Evolutionary conservation across 2,888 invertebrate genomes (phyloP).

Genomic region (Tetragnatha montana): DNA sequence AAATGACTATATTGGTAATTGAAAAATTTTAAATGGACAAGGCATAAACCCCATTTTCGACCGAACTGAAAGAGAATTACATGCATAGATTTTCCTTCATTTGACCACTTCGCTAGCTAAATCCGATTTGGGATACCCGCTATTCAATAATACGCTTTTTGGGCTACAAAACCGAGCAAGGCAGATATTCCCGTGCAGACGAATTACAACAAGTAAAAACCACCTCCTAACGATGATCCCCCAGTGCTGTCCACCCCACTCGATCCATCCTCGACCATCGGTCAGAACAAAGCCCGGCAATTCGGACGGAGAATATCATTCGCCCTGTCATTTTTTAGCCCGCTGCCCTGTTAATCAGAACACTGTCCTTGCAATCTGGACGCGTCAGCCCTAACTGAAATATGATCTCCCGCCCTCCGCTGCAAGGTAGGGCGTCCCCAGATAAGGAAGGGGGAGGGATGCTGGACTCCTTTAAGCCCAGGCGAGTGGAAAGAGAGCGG

Average conservation of each 20-base stretch:
- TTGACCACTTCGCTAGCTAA: too few relatives aligned
- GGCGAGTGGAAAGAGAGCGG: conserved; percentile 60
- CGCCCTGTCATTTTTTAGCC: conserved; percentile 58
- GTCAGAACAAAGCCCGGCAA: background rate
- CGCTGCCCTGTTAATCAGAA: conserved; percentile 60
- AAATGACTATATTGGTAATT: too few relatives aligned
- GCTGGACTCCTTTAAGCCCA: conserved; percentile 68
- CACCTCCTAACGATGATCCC: conserved; percentile 30
- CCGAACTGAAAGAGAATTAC: too few relatives aligned
- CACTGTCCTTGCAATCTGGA: conserved; percentile 70
- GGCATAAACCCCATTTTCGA: too few relatives aligned
- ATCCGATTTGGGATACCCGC: too few relatives aligned
- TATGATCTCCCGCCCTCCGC: conserved; percentile 62
- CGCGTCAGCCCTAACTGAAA: conserved; percentile 70
- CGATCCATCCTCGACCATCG: conserved; percentile 10
- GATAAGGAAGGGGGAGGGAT: conserved; percentile 62
- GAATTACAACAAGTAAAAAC: conserved; percentile 24
- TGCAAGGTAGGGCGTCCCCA: conserved; percentile 46
- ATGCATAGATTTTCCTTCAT: too few relatives aligned
- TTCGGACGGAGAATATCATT: conserved; percentile 17
- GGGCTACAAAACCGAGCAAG: too few relatives aligned
- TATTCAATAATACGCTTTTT: too few relatives aligned
- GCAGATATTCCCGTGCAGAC: too few relatives aligned
- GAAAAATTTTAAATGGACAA: too few relatives aligned
- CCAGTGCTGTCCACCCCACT: background rate